Conservation (phyloP, 2,888 invertebrate species). For the Leucania comma region DNA sequence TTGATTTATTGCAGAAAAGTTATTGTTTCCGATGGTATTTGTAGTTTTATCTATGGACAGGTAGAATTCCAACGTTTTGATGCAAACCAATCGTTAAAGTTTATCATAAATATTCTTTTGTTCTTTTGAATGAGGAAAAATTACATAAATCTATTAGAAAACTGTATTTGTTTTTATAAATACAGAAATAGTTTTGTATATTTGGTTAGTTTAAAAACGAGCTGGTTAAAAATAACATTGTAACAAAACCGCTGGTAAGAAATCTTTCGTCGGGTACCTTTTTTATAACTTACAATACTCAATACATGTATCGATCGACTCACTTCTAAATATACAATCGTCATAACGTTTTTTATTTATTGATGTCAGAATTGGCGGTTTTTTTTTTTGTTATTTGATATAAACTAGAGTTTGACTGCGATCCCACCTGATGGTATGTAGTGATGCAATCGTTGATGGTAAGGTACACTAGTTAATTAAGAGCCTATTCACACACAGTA, state of each 20-base stretch:
- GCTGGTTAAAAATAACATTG: too few species aligned
- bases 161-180: neutral
- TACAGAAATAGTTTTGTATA: neutral
- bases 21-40: constrained; percentile 27
- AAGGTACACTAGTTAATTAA: too few species aligned
- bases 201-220: neutral
- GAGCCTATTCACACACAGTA: too few species aligned
- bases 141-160: neutral
- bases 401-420: too few species aligned
- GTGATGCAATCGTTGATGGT: too few species aligned
- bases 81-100: constrained; percentile 22
- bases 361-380: too few species aligned
- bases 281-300: neutral
- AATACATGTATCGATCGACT: neutral
- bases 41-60: neutral
- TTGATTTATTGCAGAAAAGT: constrained; percentile 15
- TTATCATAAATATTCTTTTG: constrained; percentile 16
- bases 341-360: too few species aligned
- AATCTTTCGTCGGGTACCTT: neutral
- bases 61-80: constrained; percentile 22
- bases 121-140: neutral
- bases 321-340: too few species aligned
- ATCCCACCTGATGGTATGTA: too few species aligned
- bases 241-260: too few species aligned
- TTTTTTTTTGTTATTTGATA: too few species aligned